These are phyloP conservation scores for Phacellophora camtschatica DNA, from an alignment of 30 jellyfish, hydroid and myxozoan species.

Conservation along the genomic window DNA sequence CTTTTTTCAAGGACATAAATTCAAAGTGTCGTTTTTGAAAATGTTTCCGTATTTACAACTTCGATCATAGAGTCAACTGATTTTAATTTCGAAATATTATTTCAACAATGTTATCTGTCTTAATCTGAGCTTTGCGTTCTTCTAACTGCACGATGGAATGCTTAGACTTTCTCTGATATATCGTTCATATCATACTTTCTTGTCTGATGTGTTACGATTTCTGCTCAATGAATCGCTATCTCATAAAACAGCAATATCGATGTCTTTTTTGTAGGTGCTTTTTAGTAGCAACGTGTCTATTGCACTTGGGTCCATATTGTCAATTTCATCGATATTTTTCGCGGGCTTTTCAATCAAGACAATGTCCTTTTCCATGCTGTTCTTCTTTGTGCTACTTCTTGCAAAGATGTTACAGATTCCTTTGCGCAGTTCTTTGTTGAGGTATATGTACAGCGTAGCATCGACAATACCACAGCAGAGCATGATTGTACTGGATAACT, in stretches of 20 bases:
- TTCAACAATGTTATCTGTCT: too few relatives aligned
- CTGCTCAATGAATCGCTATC: too few relatives aligned
- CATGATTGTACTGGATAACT: slow-evolving; percentile 65
- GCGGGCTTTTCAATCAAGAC: neutral
- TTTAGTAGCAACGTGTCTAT: slow-evolving; percentile 7
- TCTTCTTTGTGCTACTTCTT: slow-evolving; percentile 1
- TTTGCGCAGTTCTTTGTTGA: slow-evolving; percentile 26
- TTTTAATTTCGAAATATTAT: too few relatives aligned
- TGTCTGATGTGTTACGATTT: too few relatives aligned
- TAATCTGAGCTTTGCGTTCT: too few relatives aligned
- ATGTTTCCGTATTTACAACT: too few relatives aligned
- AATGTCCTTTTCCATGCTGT: neutral
- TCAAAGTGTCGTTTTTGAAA: too few relatives aligned
- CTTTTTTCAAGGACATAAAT: too few relatives aligned
- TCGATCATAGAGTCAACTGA: too few relatives aligned
- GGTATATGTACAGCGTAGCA: slow-evolving; percentile 57
- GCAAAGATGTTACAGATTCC: neutral
- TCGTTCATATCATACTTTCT: too few relatives aligned
- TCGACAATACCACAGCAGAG: slow-evolving; percentile 59
- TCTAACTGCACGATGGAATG: too few relatives aligned
- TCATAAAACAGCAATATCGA: neutral
- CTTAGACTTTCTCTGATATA: too few relatives aligned
- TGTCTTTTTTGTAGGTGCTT: neutral
- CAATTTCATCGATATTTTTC: neutral
- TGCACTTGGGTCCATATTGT: neutral